These are phyloP conservation scores for Spilogale gracilis DNA, from an alignment of 2,113 vertebrate species.

Conservation along the genomic window DNA sequence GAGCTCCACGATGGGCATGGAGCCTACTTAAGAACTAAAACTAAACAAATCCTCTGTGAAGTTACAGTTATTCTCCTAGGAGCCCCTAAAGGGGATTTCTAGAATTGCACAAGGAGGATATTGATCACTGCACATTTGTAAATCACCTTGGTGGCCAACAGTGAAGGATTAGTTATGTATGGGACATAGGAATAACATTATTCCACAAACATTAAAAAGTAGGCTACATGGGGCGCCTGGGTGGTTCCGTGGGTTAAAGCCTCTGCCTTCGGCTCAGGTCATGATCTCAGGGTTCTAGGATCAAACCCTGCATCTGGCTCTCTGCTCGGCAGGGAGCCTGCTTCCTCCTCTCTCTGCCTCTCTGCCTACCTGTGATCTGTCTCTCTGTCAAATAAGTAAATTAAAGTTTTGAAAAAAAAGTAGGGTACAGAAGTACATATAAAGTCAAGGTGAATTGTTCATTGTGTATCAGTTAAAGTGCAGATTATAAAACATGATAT, in stretches of 20 bases:
- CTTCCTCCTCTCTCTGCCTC: too few relatives aligned
- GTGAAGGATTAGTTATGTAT: accelerated
- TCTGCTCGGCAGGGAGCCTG: too few relatives aligned
- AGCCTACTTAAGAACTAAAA: neutral
- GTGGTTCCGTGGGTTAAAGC: too few relatives aligned
- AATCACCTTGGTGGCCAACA: neutral
- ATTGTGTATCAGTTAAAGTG: neutral
- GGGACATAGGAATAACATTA: neutral
- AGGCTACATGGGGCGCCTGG: too few relatives aligned
- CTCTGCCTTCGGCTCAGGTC: too few relatives aligned
- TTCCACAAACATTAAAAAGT: neutral
- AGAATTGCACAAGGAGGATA: neutral
- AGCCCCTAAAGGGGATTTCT: neutral
- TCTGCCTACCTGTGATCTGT: too few relatives aligned
- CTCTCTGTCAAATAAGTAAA: too few relatives aligned
- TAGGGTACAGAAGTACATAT: neutral
- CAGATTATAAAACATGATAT: neutral
- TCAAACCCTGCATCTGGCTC: too few relatives aligned
- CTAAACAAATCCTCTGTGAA: neutral
- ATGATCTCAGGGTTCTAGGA: too few relatives aligned
- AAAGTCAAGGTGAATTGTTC: neutral
- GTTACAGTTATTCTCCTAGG: neutral
- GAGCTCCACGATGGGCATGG: neutral
- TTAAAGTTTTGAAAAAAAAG: neutral
- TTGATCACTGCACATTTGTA: neutral